phyloP scores from a whole-genome alignment of 1,140 invertebrate species.

The Megalopta genalis region DNA sequence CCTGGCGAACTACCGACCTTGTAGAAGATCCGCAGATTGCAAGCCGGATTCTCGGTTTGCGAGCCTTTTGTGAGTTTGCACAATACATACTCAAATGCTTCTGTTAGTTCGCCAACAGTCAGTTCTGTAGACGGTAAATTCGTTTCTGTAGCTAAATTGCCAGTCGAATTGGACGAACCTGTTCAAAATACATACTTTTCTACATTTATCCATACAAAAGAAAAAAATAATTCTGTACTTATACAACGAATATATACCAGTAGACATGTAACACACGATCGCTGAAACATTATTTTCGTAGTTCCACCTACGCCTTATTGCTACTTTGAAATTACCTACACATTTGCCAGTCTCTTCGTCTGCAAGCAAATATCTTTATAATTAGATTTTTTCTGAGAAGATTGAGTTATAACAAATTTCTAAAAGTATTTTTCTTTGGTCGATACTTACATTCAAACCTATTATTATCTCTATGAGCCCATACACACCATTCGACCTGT shows the following conservation, averaged over 20 bases:
- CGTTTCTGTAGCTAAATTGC: slow-evolving; percentile 83
- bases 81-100: slow-evolving; percentile 86
- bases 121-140: slow-evolving; percentile 82
- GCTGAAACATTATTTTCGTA: slow-evolving; percentile 93
- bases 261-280: slow-evolving; percentile 90
- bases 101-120: slow-evolving; percentile 82
- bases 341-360: slow-evolving; percentile 94
- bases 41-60: slow-evolving; percentile 82
- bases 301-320: slow-evolving; percentile 90
- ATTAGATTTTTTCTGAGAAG: not conserved
- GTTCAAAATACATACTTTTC: slow-evolving; percentile 37
- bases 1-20: slow-evolving; percentile 83
- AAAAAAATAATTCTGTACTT: slow-evolving; percentile 2
- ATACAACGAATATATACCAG: slow-evolving; percentile 77
- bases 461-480: slow-evolving; percentile 92
- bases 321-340: slow-evolving; percentile 88
- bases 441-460: slow-evolving; percentile 89
- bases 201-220: slow-evolving; percentile 20
- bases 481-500: slow-evolving; percentile 95
- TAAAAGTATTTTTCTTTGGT: not conserved
- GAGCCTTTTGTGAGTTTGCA: slow-evolving; percentile 86
- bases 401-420: not conserved
- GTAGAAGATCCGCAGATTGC: slow-evolving; percentile 88
- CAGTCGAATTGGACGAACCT: slow-evolving; percentile 84
- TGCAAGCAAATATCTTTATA: slow-evolving; percentile 75